Conservation (phyloP, 1,140 invertebrate genomes). For the Neotoxoptera formosana region DNA sequence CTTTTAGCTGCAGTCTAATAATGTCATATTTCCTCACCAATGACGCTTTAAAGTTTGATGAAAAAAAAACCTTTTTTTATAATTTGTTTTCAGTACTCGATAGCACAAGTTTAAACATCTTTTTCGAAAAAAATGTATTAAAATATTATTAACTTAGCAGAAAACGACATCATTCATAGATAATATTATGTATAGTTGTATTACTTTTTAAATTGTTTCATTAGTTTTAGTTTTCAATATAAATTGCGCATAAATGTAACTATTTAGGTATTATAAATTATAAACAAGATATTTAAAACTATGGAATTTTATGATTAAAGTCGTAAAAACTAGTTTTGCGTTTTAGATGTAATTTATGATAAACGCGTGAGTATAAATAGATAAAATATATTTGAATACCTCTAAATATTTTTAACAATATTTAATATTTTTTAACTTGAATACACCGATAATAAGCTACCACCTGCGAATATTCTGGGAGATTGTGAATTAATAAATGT, state of each 20-base stretch:
- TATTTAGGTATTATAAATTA: neutral
- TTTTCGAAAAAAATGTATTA: neutral
- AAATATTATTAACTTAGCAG: neutral
- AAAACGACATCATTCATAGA: neutral
- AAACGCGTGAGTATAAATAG: neutral
- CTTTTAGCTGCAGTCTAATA: neutral
- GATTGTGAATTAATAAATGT: neutral
- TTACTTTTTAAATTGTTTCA: neutral
- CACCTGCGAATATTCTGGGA: neutral
- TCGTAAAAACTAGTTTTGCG: neutral
- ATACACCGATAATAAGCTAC: neutral
- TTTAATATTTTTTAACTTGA: neutral
- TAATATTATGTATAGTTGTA: neutral
- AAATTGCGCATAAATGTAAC: neutral
- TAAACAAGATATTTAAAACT: neutral
- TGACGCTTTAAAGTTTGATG: too few species aligned
- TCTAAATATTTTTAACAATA: neutral
- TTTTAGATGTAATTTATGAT: neutral
- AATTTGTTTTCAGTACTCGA: neutral
- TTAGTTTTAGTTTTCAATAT: neutral
- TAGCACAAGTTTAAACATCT: neutral
- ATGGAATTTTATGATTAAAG: neutral
- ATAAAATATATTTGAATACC: neutral
- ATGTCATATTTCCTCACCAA: neutral
- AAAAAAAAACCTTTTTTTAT: neutral